Conservation (phyloP, 2,113 vertebrate species). For the Ifrita kowaldi region DNA sequence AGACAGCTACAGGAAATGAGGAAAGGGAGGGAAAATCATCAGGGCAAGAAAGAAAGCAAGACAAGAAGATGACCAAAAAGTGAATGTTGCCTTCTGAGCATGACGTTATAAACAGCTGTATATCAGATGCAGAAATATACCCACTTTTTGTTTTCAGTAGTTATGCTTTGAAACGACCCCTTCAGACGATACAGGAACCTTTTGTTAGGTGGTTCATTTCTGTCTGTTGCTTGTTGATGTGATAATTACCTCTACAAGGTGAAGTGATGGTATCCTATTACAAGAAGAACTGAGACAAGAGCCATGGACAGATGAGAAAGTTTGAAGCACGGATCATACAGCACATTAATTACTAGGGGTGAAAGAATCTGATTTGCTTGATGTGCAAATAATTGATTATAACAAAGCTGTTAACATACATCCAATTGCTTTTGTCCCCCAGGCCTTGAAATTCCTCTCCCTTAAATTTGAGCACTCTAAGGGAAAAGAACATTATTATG, state of each 20-base stretch:
- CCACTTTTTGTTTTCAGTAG: background rate
- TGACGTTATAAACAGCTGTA: background rate
- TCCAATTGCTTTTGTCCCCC: background rate
- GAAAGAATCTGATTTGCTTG: background rate
- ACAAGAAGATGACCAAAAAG: background rate
- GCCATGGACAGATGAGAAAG: background rate
- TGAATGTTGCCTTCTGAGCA: background rate
- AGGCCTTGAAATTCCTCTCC: background rate
- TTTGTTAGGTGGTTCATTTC: background rate
- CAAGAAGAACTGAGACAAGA: background rate
- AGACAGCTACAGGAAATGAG: background rate
- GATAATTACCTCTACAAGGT: background rate
- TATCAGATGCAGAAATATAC: background rate
- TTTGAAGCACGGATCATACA: background rate
- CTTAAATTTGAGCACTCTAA: background rate
- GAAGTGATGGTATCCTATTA: background rate
- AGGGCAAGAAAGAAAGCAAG: background rate
- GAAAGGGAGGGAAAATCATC: rapidly evolving
- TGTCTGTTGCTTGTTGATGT: background rate
- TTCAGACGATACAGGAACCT: background rate
- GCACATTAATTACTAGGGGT: background rate
- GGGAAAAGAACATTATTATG: background rate
- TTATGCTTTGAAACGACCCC: background rate
- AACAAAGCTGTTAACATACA: background rate
- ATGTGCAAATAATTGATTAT: background rate